Conservation (phyloP, 2,888 invertebrate species). For the Phoenoteleia sp. region DNA sequence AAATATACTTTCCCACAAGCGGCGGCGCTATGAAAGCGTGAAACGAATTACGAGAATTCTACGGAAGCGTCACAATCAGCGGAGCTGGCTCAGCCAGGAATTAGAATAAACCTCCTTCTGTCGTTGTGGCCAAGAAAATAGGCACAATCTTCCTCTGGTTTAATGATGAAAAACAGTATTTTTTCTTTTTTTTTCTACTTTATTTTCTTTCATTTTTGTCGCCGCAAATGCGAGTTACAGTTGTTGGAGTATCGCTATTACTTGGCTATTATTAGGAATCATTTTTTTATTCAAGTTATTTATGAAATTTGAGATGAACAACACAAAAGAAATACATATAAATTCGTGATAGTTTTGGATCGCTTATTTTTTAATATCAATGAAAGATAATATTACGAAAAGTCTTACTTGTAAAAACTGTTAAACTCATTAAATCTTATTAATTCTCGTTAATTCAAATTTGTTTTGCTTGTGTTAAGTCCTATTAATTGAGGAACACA, state of each 20-base stretch:
- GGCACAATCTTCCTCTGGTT: conserved; percentile 38
- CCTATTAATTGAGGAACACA: too few species aligned
- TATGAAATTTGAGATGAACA: too few species aligned
- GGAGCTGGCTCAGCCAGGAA: conserved; percentile 44
- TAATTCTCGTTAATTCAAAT: too few species aligned
- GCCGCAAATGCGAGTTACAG: conserved; percentile 2
- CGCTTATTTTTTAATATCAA: too few species aligned
- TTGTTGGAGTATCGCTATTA: not conserved
- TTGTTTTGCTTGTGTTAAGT: too few species aligned
- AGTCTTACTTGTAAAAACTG: too few species aligned
- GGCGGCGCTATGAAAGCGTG: conserved; percentile 25
- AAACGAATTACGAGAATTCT: conserved; percentile 43
- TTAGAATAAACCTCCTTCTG: conserved; percentile 58
- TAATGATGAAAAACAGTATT: too few species aligned
- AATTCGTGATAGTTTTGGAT: too few species aligned
- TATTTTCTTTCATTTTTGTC: conserved; percentile 38
- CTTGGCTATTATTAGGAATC: not conserved
- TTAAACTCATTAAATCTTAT: too few species aligned
- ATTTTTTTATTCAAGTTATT: not conserved
- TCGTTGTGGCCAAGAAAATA: conserved; percentile 41
- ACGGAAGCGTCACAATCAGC: conserved; percentile 55
- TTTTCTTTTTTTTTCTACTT: too few species aligned
- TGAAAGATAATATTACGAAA: too few species aligned
- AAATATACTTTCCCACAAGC: conserved; percentile 34
- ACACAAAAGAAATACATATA: too few species aligned